Conservation (phyloP, 2,888 invertebrate genomes). For the Osedax frankpressi region DNA sequence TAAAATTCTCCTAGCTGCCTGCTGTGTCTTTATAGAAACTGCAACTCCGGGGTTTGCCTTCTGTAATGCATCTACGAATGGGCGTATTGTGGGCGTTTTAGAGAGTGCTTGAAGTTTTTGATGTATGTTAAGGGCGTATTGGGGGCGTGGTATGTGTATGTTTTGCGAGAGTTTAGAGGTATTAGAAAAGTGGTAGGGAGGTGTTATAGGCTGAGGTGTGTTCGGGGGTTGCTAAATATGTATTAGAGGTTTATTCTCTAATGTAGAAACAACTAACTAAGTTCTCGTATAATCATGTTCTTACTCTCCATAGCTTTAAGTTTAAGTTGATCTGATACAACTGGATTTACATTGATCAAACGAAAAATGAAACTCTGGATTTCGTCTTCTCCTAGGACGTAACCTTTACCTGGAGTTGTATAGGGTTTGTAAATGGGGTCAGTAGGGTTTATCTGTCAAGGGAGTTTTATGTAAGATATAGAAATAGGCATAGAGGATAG, state of each 20-base stretch:
- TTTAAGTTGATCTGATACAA: slow-evolving; percentile 34
- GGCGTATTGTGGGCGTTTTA: too few species aligned
- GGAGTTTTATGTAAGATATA: too few species aligned
- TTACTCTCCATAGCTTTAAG: slow-evolving; percentile 28
- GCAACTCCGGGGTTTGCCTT: slow-evolving; percentile 51
- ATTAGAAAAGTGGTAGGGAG: too few species aligned
- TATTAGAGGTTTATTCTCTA: background rate
- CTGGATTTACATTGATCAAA: slow-evolving; percentile 45
- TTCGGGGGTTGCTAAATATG: too few species aligned
- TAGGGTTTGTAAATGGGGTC: too few species aligned
- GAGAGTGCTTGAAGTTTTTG: too few species aligned
- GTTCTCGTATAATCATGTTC: slow-evolving; percentile 36
- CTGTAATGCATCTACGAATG: slow-evolving; percentile 49
- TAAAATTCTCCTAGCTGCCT: slow-evolving; percentile 54
- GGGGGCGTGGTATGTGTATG: too few species aligned
- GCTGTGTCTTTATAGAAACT: slow-evolving; percentile 56
- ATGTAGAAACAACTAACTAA: slow-evolving; percentile 31
- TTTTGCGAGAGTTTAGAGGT: too few species aligned
- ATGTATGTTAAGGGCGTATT: too few species aligned
- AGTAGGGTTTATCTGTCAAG: too few species aligned
- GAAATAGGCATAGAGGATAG: too few species aligned
- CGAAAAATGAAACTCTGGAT: slow-evolving; percentile 52
- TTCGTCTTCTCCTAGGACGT: slow-evolving; percentile 55
- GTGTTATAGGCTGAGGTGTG: too few species aligned
- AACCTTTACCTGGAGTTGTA: slow-evolving; percentile 45